Conservation (phyloP, 2,113 vertebrate species). For the Stomatorhinus ivindoensis region DNA sequence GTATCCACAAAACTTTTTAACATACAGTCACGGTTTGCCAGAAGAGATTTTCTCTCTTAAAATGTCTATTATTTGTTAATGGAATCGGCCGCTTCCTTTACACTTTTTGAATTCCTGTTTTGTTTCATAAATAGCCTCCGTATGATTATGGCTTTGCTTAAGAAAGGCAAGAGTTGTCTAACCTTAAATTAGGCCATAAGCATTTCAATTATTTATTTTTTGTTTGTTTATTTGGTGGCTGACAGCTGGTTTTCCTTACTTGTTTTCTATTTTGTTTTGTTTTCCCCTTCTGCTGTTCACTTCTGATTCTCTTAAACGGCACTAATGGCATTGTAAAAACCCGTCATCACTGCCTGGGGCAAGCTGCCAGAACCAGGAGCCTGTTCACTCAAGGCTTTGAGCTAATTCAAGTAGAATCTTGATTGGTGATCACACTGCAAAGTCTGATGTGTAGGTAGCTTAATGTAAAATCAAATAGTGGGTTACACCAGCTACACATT, state of each 20-base stretch:
- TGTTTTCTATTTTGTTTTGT: not conserved
- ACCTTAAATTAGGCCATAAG: not conserved
- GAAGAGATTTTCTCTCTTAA: not conserved
- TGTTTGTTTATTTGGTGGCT: not conserved
- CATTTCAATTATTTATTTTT: not conserved
- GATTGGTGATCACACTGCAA: not conserved
- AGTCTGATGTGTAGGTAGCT: not conserved
- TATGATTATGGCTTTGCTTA: not conserved
- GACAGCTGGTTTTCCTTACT: not conserved
- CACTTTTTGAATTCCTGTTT: not conserved
- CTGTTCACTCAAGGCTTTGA: not conserved
- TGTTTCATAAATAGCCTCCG: not conserved
- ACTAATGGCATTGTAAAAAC: not conserved
- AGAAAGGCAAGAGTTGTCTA: not conserved
- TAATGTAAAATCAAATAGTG: not conserved
- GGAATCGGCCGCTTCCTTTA: not conserved
- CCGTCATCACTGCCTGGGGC: not conserved
- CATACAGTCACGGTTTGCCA: not conserved
- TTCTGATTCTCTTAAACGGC: not conserved
- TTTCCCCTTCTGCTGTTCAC: not conserved
- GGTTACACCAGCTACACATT: not conserved
- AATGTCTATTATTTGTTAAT: not conserved
- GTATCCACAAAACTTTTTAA: not conserved
- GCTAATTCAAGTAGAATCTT: not conserved
- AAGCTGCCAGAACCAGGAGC: not conserved